Evolutionary conservation across 2,797 vertebrate genomes (phyloP).

Genomic region (Myotis daubentonii): DNA sequence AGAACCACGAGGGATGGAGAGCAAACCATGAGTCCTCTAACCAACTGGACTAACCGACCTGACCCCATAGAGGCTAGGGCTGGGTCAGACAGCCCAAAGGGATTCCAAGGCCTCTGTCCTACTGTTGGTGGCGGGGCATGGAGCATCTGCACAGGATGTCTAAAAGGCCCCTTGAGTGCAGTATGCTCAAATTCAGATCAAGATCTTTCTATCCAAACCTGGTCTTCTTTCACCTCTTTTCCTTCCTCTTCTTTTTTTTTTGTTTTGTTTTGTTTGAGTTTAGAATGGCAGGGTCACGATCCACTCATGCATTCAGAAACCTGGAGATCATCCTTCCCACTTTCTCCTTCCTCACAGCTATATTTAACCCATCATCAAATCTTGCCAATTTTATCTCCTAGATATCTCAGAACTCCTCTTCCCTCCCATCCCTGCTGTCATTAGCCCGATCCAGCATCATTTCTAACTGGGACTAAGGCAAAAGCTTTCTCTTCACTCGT

Average conservation of each 20-base stretch:
- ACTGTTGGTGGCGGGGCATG: neutral
- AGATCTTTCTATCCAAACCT: neutral
- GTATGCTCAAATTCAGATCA: neutral
- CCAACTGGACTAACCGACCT: neutral
- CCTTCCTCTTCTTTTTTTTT: neutral
- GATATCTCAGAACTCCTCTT: neutral
- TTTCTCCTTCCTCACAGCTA: neutral
- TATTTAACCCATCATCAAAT: neutral
- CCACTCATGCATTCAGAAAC: neutral
- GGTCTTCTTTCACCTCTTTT: neutral
- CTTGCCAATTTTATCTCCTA: neutral
- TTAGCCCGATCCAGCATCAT: neutral
- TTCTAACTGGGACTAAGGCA: neutral
- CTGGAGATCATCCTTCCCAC: neutral
- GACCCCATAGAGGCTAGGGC: neutral
- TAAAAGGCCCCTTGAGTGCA: conserved; percentile 8
- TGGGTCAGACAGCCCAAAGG: neutral
- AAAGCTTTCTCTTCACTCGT: neutral
- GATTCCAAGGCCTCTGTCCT: neutral
- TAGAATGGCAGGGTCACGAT: neutral
- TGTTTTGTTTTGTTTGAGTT: neutral
- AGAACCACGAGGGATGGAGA: neutral
- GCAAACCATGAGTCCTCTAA: neutral
- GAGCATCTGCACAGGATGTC: neutral
- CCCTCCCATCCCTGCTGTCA: neutral